Evolutionary conservation across 2,797 vertebrate genomes (phyloP), one percentile per base, ranked within the genome.

Genomic region (Emys orbicularis): DNA sequence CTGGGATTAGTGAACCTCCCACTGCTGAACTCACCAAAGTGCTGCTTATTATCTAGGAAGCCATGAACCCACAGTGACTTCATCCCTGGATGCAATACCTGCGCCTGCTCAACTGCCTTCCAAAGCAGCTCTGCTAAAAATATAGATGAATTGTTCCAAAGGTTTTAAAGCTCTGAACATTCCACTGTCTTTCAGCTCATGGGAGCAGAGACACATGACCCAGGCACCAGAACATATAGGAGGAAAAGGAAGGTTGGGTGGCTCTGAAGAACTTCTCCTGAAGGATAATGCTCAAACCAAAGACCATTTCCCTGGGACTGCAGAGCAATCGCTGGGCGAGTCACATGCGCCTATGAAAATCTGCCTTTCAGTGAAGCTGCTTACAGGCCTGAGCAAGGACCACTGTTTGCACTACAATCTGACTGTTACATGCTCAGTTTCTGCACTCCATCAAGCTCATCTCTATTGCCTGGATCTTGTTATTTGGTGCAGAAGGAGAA

Each of bases 91-190:
- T 59, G 49, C 16, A 19, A 6, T 41, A 88, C 52, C 81, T 83
- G 3, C 1, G 18, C 65, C 65, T 84, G 81, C 6, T n/a, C 56
- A 92, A 90, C 76, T 44, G 37, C 80, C 79, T 84, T 89, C 52
- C 31, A 65, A 96, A 93, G 49, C 12, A 84, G 11, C 41, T 65
- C n/a, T n/a, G 83, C 77, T 94, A 57, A 88, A 98, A 97, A 92
- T 77, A 93, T 86, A 79, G 19, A 31, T 5, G 9, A 76, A 59
- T 61, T 84, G 57, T 80, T 94, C 65, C 31, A 19, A 92, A 81
- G 6, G 68, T 52, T 65, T 87, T 54, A 94, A 89, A 13, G 19
- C 54, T 61, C 74, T 44, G 44, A 91, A 37, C 12, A 3, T 74
- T 29, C 4, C 23, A 1, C 0, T 89, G 80, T 54, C 59, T 86